Evolutionary conservation across 2,113 vertebrate species (phyloP).

Genomic region (Nipponia nippon): DNA sequence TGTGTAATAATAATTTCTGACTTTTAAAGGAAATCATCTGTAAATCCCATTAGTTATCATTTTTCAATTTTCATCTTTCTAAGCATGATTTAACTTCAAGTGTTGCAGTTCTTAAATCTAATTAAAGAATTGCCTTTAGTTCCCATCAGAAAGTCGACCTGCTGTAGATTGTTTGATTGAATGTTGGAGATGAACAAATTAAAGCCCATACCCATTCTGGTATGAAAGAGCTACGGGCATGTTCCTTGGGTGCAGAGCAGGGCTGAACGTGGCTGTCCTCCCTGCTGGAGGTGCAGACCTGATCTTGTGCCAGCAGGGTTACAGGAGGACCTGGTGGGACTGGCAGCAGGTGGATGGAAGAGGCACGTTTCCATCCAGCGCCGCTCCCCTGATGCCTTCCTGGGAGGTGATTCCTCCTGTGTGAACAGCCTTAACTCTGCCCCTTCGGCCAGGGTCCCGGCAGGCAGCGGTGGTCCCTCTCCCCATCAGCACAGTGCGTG

Average conservation of each 20-base stretch:
- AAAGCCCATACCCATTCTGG: background rate
- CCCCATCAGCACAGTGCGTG: background rate
- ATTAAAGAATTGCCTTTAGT: constrained; percentile 28
- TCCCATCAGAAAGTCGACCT: background rate
- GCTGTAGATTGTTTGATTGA: background rate
- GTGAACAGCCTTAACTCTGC: background rate
- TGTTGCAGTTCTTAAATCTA: constrained; percentile 37
- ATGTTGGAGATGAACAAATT: background rate
- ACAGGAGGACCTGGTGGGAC: background rate
- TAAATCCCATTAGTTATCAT: constrained; percentile 34
- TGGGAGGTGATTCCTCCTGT: background rate
- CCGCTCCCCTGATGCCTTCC: background rate
- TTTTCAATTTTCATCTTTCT: constrained; percentile 43
- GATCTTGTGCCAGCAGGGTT: accelerated
- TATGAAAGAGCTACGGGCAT: background rate
- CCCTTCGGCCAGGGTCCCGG: accelerated
- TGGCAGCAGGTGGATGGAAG: background rate
- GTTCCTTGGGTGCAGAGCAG: background rate
- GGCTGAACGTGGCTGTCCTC: background rate
- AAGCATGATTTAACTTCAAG: constrained; percentile 49
- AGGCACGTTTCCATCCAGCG: background rate
- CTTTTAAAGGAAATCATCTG: constrained; percentile 46
- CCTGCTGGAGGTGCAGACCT: accelerated
- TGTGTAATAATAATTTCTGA: constrained; percentile 13
- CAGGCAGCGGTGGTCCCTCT: background rate